Evolutionary conservation across 2,797 vertebrate species (phyloP).

Genomic region (Bovichtus variegatus): DNA sequence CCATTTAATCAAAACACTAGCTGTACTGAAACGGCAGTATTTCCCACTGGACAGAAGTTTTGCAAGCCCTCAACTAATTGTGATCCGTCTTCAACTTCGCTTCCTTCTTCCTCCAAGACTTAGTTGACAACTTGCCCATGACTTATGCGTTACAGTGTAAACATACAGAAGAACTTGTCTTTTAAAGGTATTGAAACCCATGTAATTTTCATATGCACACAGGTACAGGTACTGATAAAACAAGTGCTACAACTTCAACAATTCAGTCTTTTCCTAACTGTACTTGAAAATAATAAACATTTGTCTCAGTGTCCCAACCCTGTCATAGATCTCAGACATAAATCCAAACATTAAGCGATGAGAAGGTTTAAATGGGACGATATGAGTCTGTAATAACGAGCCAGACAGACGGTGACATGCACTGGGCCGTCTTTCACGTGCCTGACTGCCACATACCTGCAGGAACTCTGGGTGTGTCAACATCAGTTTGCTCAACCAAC

Average conservation of each 20-base stretch:
- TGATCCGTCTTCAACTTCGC: slow-evolving; percentile 32
- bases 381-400: slow-evolving; percentile 1
- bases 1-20: slow-evolving; percentile 54
- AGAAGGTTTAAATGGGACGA: slow-evolving; percentile 3
- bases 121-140: slow-evolving; percentile 26
- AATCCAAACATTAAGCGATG: neutral
- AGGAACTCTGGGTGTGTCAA: slow-evolving; percentile 80
- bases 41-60: slow-evolving; percentile 34
- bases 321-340: neutral
- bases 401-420: slow-evolving; percentile 41
- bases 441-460: slow-evolving; percentile 67
- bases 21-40: slow-evolving; percentile 21
- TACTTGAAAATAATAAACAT: neutral
- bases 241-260: neutral
- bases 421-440: slow-evolving; percentile 46
- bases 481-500: slow-evolving; percentile 76
- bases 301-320: neutral
- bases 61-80: slow-evolving; percentile 13
- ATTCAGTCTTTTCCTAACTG: too few species aligned
- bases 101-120: slow-evolving; percentile 36
- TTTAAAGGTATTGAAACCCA: neutral
- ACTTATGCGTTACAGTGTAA: slow-evolving; percentile 32
- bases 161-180: slow-evolving; percentile 12
- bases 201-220: slow-evolving; percentile 7
- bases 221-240: neutral